Conservation (phyloP, 2,113 vertebrate genomes). For the Bettongia penicillata region DNA sequence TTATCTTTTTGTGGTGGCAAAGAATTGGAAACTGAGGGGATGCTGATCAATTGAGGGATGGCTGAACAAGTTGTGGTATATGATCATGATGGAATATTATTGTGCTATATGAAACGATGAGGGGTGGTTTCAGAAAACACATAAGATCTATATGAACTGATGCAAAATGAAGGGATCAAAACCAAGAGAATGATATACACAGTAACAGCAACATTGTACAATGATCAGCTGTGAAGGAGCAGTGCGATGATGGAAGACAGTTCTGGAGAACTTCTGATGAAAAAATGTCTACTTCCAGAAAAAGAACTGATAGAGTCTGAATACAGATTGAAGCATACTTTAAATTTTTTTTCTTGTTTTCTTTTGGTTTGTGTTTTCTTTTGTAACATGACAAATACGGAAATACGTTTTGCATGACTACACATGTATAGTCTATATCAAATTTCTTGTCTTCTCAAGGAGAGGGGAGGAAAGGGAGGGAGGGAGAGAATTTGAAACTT, state of each 20-base stretch:
- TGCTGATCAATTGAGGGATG: background rate
- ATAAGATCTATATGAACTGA: background rate
- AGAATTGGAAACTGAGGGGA: background rate
- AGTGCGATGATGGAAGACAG: background rate
- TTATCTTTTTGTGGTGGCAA: background rate
- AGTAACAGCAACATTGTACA: background rate
- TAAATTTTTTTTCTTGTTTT: background rate
- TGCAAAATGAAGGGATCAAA: background rate
- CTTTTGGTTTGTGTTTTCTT: background rate
- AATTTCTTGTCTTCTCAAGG: background rate
- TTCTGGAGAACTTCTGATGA: background rate
- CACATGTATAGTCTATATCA: background rate
- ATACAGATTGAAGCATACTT: background rate
- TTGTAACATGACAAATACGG: background rate
- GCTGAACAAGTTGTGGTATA: background rate
- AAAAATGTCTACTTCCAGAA: background rate
- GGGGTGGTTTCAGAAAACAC: background rate
- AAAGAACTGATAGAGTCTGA: background rate
- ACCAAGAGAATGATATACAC: background rate
- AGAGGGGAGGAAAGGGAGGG: background rate
- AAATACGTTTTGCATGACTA: background rate
- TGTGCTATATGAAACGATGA: background rate
- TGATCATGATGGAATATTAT: background rate
- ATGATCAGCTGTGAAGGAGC: background rate
- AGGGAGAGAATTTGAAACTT: background rate